These are phyloP conservation scores for Fulica atra DNA, from an alignment of 2,113 vertebrate genomes.

Conservation along the genomic window DNA sequence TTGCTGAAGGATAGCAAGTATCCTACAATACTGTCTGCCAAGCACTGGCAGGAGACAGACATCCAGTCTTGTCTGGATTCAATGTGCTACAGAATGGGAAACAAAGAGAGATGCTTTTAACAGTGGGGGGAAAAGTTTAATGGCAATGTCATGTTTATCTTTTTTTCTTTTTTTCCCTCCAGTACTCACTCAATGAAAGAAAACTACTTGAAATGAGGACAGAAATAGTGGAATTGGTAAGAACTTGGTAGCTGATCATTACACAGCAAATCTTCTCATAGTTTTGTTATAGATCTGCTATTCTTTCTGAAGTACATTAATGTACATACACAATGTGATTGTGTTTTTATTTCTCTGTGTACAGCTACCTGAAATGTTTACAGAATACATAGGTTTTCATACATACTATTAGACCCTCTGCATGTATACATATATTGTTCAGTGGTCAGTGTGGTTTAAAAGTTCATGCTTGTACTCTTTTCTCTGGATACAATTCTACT, in stretches of 20 bases:
- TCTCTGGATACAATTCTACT: not conserved
- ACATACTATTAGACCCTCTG: not conserved
- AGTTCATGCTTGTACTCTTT: not conserved
- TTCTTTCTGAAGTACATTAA: not conserved
- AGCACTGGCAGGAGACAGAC: too few species aligned
- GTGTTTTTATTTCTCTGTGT: not conserved
- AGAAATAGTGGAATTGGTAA: conserved; percentile 92
- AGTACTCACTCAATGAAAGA: conserved; percentile 88
- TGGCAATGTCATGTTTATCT: not conserved
- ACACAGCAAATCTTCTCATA: not conserved
- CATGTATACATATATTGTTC: not conserved
- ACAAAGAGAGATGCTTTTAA: not conserved
- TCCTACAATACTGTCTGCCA: not conserved
- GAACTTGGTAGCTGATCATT: conserved; percentile 1
- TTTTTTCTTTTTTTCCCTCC: not conserved
- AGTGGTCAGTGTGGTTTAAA: not conserved
- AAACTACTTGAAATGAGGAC: conserved; percentile 86
- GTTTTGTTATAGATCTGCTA: not conserved
- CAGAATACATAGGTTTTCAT: not conserved
- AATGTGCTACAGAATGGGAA: not conserved
- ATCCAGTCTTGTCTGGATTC: not conserved
- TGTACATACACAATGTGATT: not conserved
- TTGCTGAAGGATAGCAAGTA: not conserved
- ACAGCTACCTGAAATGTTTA: not conserved
- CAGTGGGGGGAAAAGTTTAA: not conserved